Evolutionary conservation across 2,113 vertebrate genomes (phyloP), one percentile per base, ranked within the genome.

Genomic region (Rhinolophus sinicus): DNA sequence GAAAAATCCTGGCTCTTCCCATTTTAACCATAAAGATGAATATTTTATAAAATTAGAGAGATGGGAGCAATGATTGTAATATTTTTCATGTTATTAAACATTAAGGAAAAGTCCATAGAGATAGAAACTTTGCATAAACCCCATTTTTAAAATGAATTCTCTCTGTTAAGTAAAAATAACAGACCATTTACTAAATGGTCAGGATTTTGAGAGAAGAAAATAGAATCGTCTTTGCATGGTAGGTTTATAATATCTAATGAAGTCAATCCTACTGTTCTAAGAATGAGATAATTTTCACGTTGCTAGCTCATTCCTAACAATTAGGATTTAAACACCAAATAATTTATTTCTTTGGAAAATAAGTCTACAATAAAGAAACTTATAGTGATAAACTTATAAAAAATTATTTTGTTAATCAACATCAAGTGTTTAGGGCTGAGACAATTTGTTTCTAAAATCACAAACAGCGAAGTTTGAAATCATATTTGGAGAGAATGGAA

Each of bases 131-230:
- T 95, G 26, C 28, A 75, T 86, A 67, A 67, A 78, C 65, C 65
- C 60, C n/a, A 73, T 82, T 93, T 87, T 6, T 56, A 70, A 93
- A 94, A 81, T 81, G 1, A 76, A 56, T 81, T 84, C 15, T 54
- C 1, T 90, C 73, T 56, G 11, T 87, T 94, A 97, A 88, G 11
- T 81, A 80, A 94, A 88, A 84, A 87, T 87, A 72, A 3, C 10
- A 87, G 21, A 24, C 8, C 77, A 54, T 77, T 90, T 89, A 62
- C 52, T 88, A 90, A 95, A 40, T 82, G 50, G 6, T 91, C 19
- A 95, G 24, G 38, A 38, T 84, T 96, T 94, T 72, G 60, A 76
- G 40, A 87, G 69, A 80, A 89, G 8, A 16, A 50, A 88, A 19
- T 81, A 58, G 18, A 90, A 81, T 7, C 24, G 8, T 84, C 6